Percentiles rank a stretch among this genome's conserved stretches.
These are phyloP conservation scores for Dunckerocampus dactyliophorus DNA, from an alignment of 2,113 vertebrate genomes.

Conservation along the genomic window DNA sequence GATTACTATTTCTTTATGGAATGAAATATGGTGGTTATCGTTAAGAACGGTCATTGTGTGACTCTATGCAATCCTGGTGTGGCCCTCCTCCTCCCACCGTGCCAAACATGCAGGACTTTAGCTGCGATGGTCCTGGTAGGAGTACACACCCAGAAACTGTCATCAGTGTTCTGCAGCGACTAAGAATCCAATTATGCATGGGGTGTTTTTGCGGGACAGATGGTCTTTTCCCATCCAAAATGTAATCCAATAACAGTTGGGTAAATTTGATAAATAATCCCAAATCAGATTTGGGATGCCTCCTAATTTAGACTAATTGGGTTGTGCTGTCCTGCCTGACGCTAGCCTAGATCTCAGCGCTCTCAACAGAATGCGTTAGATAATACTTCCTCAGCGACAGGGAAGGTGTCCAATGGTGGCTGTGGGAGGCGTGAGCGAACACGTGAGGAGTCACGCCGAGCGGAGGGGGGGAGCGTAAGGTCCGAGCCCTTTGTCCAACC, in stretches of 20 bases:
- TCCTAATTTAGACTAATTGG: slow-evolving; percentile 59
- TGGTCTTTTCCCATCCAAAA: slow-evolving; percentile 1
- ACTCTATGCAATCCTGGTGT: too few relatives aligned
- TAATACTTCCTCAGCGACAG: slow-evolving; percentile 56
- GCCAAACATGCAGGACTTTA: too few relatives aligned
- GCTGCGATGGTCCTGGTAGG: too few relatives aligned
- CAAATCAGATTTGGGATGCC: slow-evolving; percentile 23
- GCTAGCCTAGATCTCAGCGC: slow-evolving; percentile 59
- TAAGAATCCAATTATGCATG: neutral
- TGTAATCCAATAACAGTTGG: slow-evolving; percentile 11
- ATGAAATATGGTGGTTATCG: too few relatives aligned
- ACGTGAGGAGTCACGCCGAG: slow-evolving; percentile 42
- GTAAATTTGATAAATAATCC: slow-evolving; percentile 6
- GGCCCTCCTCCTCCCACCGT: too few relatives aligned
- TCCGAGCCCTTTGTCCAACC: slow-evolving; percentile 61
- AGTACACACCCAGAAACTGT: neutral
- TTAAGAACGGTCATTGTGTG: too few relatives aligned
- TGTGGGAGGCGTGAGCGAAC: slow-evolving; percentile 15
- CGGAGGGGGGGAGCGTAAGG: slow-evolving; percentile 38
- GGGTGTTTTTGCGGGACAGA: neutral
- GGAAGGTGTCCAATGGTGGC: slow-evolving; percentile 47
- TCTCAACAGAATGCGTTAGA: slow-evolving; percentile 56
- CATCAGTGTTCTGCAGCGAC: too few relatives aligned
- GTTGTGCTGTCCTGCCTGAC: slow-evolving; percentile 50
- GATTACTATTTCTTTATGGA: too few relatives aligned